phyloP scores from a whole-genome alignment of 1,140 invertebrate species.

The Papilio helenus region DNA sequence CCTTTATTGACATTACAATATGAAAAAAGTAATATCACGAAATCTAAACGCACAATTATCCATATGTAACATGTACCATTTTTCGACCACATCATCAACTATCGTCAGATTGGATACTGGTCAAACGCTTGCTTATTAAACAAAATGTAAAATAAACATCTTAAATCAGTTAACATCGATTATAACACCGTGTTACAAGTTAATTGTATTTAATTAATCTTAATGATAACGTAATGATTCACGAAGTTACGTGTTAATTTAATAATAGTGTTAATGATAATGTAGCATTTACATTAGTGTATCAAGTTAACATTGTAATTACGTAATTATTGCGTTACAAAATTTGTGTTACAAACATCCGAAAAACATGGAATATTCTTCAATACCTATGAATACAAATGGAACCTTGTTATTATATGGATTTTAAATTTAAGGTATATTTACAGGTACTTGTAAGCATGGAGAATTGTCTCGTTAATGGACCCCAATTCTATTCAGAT shows the following conservation, averaged over 20 bases:
- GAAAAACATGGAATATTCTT: background rate
- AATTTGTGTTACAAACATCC: background rate
- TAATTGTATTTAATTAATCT: background rate
- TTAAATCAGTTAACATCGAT: background rate
- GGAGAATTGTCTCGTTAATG: background rate
- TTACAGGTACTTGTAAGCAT: constrained; percentile 7
- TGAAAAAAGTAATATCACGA: background rate
- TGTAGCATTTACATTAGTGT: background rate
- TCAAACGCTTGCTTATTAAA: too few species aligned
- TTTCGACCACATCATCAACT: too few species aligned
- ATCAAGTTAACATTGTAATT: background rate
- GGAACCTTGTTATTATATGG: background rate
- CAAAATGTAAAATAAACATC: background rate
- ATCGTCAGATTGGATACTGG: too few species aligned
- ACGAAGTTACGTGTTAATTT: background rate
- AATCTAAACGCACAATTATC: background rate
- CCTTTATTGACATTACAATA: background rate
- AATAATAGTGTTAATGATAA: constrained; percentile 3
- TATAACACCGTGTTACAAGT: background rate
- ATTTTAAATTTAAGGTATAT: background rate
- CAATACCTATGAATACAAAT: background rate
- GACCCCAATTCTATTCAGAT: constrained; percentile 11
- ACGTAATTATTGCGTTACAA: background rate
- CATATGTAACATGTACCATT: too few species aligned
- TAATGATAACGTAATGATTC: constrained; percentile 9